A percentile compares a stretch with the other conserved stretches of the same genome.
Conservation (phyloP, 2,888 invertebrate genomes). For the Leptinotarsa juncta region DNA sequence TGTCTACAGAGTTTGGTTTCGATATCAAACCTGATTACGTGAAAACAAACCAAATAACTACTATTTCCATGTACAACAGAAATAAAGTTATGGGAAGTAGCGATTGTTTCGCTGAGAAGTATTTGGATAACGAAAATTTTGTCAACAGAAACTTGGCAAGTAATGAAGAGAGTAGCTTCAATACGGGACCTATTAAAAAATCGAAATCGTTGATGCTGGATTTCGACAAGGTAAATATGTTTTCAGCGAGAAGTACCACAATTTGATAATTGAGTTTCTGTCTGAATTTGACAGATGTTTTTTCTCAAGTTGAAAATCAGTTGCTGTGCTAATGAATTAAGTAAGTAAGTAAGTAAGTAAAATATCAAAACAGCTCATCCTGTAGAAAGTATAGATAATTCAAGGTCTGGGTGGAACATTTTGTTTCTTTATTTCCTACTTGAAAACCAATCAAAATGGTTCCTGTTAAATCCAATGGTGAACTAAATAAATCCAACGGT, state of each 20-base stretch:
- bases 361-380: too few relatives aligned
- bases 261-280: neutral
- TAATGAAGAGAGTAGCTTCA: constrained; percentile 16
- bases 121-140: constrained; percentile 55
- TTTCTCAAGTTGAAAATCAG: neutral
- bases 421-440: too few relatives aligned
- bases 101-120: constrained; percentile 51
- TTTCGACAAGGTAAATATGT: constrained; percentile 46
- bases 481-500: too few relatives aligned
- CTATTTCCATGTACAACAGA: constrained; percentile 52
- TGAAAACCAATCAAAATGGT: too few relatives aligned
- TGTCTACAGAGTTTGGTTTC: constrained; percentile 72
- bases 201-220: constrained; percentile 52
- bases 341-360: too few relatives aligned
- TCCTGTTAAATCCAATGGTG: too few relatives aligned
- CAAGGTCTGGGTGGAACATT: too few relatives aligned
- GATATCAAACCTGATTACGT: constrained; percentile 53
- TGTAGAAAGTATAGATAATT: too few relatives aligned
- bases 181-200: constrained; percentile 42
- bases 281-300: neutral
- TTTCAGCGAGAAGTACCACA: neutral
- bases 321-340: too few relatives aligned
- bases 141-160: constrained; percentile 52
- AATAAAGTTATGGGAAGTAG: constrained; percentile 58
- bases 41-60: constrained; percentile 42